phyloP scores from a whole-genome alignment of 1,140 invertebrate genomes.

The Drosophila arawakana region DNA sequence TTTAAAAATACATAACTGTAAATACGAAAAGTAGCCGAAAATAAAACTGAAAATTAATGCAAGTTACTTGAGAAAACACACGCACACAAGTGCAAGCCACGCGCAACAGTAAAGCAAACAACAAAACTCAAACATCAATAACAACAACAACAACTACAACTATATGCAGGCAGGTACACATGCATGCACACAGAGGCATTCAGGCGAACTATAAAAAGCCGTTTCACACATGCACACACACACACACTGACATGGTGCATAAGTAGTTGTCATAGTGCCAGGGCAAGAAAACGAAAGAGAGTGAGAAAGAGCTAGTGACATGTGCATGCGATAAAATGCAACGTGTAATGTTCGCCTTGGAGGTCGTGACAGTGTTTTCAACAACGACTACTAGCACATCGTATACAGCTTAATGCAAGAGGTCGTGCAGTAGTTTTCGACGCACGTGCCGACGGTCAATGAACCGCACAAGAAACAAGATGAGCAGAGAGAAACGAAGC shows the following conservation, averaged over 20 bases:
- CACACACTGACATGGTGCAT: not conserved
- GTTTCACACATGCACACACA: slow-evolving; percentile 12
- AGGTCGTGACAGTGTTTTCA: slow-evolving; percentile 66
- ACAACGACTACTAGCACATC: slow-evolving; percentile 31
- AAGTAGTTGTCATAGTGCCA: slow-evolving; percentile 50
- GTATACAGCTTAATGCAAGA: slow-evolving; percentile 44
- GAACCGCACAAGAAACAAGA: slow-evolving; percentile 55
- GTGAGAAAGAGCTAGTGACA: slow-evolving; percentile 43
- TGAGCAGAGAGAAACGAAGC: slow-evolving; percentile 11
- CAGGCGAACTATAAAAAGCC: slow-evolving; percentile 48
- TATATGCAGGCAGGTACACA: slow-evolving; percentile 8
- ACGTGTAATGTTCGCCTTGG: slow-evolving; percentile 54
- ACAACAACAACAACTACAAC: slow-evolving; percentile 41
- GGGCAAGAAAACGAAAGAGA: slow-evolving; percentile 16
- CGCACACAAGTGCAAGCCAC: slow-evolving; percentile 52
- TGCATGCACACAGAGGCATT: slow-evolving; percentile 1
- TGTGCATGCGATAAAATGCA: slow-evolving; percentile 80
- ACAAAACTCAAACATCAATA: slow-evolving; percentile 51
- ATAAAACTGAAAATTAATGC: slow-evolving; percentile 47
- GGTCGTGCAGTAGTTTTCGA: slow-evolving; percentile 73
- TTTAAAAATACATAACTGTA: slow-evolving; percentile 55
- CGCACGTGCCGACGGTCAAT: slow-evolving; percentile 77
- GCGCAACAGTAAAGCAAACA: slow-evolving; percentile 71
- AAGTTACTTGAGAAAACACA: slow-evolving; percentile 61
- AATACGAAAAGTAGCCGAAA: slow-evolving; percentile 44